These are phyloP conservation scores for Heloderma charlesbogerti DNA, from an alignment of 2,113 vertebrate species.

Conservation along the genomic window DNA sequence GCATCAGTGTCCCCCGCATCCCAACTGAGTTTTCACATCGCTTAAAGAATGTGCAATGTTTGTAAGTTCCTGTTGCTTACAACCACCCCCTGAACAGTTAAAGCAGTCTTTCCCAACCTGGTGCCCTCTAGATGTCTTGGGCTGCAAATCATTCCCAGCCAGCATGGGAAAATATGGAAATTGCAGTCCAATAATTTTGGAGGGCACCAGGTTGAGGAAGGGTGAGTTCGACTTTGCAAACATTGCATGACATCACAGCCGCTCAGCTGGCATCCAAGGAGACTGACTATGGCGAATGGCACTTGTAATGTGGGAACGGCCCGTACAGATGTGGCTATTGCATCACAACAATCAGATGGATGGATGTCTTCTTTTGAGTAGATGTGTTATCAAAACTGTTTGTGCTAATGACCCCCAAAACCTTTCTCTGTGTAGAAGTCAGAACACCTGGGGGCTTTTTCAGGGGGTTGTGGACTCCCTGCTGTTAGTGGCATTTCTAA, in stretches of 20 bases:
- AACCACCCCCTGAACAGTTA: neutral
- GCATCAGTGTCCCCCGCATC: neutral
- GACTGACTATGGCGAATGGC: neutral
- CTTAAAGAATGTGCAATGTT: neutral
- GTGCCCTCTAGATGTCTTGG: too few relatives aligned
- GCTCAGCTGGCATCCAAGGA: neutral
- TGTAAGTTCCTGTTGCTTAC: neutral
- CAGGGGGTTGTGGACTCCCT: neutral
- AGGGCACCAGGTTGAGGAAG: too few relatives aligned
- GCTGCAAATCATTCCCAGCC: too few relatives aligned
- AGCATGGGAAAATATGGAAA: too few relatives aligned
- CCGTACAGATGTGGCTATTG: neutral
- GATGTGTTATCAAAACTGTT: neutral
- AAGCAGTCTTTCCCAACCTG: neutral
- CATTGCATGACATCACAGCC: neutral
- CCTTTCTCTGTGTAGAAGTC: neutral
- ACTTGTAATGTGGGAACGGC: neutral
- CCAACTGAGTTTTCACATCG: neutral
- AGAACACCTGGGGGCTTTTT: neutral
- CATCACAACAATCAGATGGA: neutral
- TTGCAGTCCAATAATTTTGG: too few relatives aligned
- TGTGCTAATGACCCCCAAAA: neutral
- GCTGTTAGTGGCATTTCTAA: neutral
- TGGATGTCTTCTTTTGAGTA: neutral
- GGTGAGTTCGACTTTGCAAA: neutral